A percentile compares a stretch with the other conserved stretches of the same genome.
These are phyloP conservation scores for Andrena cerasifolii DNA, from an alignment of 1,140 invertebrate species.

Conservation along the genomic window DNA sequence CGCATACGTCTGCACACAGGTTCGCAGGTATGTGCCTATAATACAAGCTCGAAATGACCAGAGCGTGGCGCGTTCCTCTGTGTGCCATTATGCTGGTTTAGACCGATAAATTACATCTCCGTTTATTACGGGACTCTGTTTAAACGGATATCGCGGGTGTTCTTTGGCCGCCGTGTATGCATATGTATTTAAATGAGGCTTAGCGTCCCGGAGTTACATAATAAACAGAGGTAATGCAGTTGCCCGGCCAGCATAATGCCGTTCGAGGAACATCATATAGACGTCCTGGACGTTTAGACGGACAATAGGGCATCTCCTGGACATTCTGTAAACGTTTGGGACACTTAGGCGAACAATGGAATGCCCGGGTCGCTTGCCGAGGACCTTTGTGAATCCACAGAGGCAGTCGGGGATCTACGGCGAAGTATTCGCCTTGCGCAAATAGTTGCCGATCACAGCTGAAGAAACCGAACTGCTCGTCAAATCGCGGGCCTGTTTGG, in stretches of 20 bases:
- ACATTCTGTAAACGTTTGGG: conserved; percentile 66
- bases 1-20: too few species aligned
- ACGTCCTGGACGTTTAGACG: conserved; percentile 58
- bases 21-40: neutral
- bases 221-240: conserved; percentile 61
- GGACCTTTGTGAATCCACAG: conserved; percentile 42
- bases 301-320: conserved; percentile 62
- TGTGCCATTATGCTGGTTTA: conserved; percentile 15
- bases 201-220: conserved; percentile 44
- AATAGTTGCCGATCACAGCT: conserved; percentile 23
- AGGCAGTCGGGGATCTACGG: neutral
- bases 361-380: conserved; percentile 53
- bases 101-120: conserved; percentile 31
- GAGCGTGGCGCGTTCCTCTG: neutral
- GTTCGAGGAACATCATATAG: conserved; percentile 43
- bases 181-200: conserved; percentile 60
- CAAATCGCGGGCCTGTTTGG: neutral
- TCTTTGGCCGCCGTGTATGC: conserved; percentile 5
- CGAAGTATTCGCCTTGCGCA: conserved; percentile 22
- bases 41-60: neutral
- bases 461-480: neutral
- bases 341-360: conserved; percentile 60
- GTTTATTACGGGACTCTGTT: conserved; percentile 27
- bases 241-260: conserved; percentile 55
- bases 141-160: conserved; percentile 35